phyloP scores from a whole-genome alignment of 2,797 vertebrate species.

The Dipus sagitta region DNA sequence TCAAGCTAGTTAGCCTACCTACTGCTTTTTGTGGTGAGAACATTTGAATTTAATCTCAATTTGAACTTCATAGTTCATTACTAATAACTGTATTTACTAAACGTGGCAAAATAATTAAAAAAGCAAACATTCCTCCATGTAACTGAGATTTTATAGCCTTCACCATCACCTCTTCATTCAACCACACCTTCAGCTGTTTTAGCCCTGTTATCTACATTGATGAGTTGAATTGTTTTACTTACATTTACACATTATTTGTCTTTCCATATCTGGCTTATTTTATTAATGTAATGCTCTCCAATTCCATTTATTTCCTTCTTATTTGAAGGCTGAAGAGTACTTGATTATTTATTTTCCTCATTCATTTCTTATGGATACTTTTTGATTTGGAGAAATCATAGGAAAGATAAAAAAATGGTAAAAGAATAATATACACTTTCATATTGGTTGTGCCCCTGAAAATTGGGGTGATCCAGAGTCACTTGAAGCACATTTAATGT shows the following conservation, averaged over 20 bases:
- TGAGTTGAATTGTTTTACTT: neutral
- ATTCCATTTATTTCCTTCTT: neutral
- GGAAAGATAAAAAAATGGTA: neutral
- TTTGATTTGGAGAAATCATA: neutral
- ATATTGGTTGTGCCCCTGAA: neutral
- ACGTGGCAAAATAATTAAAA: neutral
- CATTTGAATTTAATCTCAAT: neutral
- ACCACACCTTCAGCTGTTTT: neutral
- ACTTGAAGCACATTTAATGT: neutral
- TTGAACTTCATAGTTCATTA: neutral
- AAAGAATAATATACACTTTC: neutral
- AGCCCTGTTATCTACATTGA: neutral
- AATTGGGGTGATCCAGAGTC: neutral
- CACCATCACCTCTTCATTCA: neutral
- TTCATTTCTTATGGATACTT: neutral
- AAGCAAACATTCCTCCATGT: neutral
- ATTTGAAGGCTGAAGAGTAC: neutral
- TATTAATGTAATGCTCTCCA: neutral
- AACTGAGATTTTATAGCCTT: too few relatives aligned
- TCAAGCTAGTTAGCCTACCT: neutral
- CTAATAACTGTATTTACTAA: neutral
- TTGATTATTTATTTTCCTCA: neutral
- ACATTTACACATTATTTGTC: neutral
- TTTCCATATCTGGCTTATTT: neutral
- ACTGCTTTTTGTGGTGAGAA: neutral